Evolutionary conservation across 1,140 invertebrate genomes (phyloP).

Genomic region (Gryon sp.): DNA sequence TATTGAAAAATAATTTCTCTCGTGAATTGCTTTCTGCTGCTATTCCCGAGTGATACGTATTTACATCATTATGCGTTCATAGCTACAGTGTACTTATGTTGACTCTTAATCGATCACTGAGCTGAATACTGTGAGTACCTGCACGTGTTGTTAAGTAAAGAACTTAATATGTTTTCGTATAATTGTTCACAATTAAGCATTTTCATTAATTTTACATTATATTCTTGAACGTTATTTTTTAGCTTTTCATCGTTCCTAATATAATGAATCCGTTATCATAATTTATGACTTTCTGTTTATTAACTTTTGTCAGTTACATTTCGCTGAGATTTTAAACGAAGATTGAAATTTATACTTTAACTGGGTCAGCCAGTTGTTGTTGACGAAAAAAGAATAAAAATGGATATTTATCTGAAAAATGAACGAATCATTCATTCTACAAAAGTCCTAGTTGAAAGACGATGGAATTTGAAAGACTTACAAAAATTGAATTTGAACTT

Average conservation of each 20-base stretch:
- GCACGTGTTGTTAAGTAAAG: conserved; percentile 7
- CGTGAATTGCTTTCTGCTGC: conserved; percentile 16
- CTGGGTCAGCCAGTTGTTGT: conserved; percentile 3
- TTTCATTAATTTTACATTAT: not conserved
- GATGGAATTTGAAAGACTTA: not conserved
- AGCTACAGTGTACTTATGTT: conserved; percentile 38
- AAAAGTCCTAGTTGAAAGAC: not conserved
- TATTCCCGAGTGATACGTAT: conserved; percentile 42
- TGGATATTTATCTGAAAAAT: not conserved
- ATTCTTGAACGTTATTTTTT: not conserved
- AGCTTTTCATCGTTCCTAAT: not conserved
- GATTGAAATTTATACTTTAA: not conserved
- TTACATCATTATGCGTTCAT: conserved; percentile 61
- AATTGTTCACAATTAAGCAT: no score
- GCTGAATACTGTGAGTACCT: conserved; percentile 29
- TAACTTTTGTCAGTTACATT: conserved; percentile 79
- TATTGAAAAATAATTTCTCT: conserved; percentile 10
- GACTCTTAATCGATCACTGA: conserved; percentile 66
- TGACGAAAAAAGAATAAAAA: not conserved
- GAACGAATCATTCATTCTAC: not conserved
- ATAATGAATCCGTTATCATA: no score
- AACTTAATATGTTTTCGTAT: no score
- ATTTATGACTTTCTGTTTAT: conserved; percentile 1
- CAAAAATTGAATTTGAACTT: no score
- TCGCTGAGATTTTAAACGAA: conserved; percentile 66